Base-by-base conservation (phyloP, 2,888 invertebrate species). In the Linnaemya tessellans region DNA sequence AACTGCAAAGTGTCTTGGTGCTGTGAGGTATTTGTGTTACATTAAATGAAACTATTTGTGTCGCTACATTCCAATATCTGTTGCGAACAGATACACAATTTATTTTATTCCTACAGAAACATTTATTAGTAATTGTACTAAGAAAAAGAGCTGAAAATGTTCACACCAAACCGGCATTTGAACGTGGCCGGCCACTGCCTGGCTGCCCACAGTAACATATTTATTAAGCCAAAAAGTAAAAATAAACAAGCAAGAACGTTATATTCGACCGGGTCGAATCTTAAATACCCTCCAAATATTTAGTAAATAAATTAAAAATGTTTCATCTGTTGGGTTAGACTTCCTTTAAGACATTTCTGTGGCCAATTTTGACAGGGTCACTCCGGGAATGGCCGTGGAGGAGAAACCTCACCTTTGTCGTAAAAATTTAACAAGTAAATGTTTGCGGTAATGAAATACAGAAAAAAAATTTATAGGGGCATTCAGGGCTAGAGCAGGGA, bases 41-140 rank as follows among this genome's bases (percentile, higher is more conserved):
- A 86, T 80, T 81, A 68, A 86, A 81, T 65, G 60, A 78, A 86
- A 86, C 74, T 86, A 86, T 86, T 86, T 86, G 86, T 86, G 84
- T 81, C 84, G 79, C 81, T 78, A 62, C 84, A 86, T 86, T 86
- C 80, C 84, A 74, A 79, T 78, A 56, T 71, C 60, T 79, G 70
- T 54, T 79, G 70, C 18, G 62, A 79, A 49, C 20, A 70, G 70
- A 79, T 79, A 70, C 18, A 54, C 41, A 54, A 43, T 79, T 80
- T 80, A 71, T 71, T n/a, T n/a, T 80, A 73, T 73, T 73, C 73
- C 73, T 49, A 38, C 38, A 73, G 41, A 22, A 54, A 54, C 35
- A 41, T 62, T 51, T 73, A 49, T 38, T 62, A 49, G 20, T 49
- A 22, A 68, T 35, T 46, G 43, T 46, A n/a, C 4, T 41, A 67